Conservation (phyloP, 1,140 invertebrate species). For the Diploscapter pachys region DNA sequence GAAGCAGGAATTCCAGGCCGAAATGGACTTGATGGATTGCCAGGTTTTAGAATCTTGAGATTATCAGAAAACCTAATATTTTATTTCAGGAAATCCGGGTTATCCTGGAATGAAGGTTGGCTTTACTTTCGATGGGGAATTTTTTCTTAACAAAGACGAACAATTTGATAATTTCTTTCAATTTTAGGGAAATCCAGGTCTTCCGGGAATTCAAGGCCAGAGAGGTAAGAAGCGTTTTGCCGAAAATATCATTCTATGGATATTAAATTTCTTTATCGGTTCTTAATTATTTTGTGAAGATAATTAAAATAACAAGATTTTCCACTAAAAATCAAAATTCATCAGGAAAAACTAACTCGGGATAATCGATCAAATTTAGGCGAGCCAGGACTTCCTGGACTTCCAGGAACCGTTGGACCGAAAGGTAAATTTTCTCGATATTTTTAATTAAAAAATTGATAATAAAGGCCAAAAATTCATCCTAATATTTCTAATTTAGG, state of each 20-base stretch:
- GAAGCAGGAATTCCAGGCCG: constrained; percentile 48
- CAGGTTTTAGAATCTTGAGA: constrained; percentile 42
- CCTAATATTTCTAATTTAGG: constrained; percentile 10
- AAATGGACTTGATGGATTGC: constrained; percentile 40
- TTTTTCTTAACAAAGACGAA: constrained; percentile 13
- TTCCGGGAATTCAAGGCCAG: constrained; percentile 62
- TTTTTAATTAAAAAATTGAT: no score
- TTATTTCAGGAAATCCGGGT: constrained; percentile 41
- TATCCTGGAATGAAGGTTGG: constrained; percentile 53
- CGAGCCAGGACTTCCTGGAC: constrained; percentile 70
- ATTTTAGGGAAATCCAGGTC: constrained; percentile 39
- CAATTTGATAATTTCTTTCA: constrained; percentile 34
- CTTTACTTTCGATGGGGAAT: constrained; percentile 58
- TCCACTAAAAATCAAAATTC: constrained; percentile 58
- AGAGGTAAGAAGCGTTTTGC: constrained; percentile 58
- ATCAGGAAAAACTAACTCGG: constrained; percentile 45
- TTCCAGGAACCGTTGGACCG: constrained; percentile 61
- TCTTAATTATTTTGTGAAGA: constrained; percentile 55
- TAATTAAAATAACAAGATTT: constrained; percentile 62
- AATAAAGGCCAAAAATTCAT: no score
- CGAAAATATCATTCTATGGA: not conserved
- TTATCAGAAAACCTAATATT: constrained; percentile 4
- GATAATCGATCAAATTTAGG: constrained; percentile 58
- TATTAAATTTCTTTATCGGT: no score
- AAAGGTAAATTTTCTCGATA: constrained; percentile 45